A percentile compares a stretch with the other conserved stretches of the same genome.
Conservation (phyloP, 2,113 vertebrate genomes). For the human region DNA sequence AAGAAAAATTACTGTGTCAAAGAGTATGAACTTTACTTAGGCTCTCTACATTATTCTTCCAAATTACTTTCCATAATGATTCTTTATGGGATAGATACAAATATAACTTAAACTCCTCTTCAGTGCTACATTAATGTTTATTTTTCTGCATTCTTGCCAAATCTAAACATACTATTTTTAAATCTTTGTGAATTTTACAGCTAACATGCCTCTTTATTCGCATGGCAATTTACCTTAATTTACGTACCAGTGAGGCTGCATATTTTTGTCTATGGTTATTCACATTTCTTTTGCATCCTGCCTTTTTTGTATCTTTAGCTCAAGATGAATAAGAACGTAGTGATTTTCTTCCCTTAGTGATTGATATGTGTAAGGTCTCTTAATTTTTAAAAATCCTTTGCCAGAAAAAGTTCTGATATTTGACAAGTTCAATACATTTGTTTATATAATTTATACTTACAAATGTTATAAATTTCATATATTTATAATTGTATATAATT, state of each 20-base stretch:
- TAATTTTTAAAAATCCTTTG: slow-evolving; percentile 34
- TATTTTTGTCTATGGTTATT: slow-evolving; percentile 51
- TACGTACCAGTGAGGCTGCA: slow-evolving; percentile 50
- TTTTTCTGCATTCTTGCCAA: slow-evolving; percentile 65
- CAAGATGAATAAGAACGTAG: not conserved
- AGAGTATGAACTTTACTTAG: slow-evolving; percentile 62
- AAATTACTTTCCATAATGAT: slow-evolving; percentile 59
- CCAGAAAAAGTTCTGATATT: slow-evolving; percentile 18
- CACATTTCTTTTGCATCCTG: slow-evolving; percentile 19
- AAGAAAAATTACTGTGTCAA: slow-evolving; percentile 74
- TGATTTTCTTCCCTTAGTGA: slow-evolving; percentile 25
- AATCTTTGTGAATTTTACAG: slow-evolving; percentile 58
- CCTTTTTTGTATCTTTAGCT: not conserved
- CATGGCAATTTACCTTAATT: slow-evolving; percentile 57
- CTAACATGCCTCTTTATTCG: slow-evolving; percentile 22
- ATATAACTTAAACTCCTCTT: slow-evolving; percentile 48
- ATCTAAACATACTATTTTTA: slow-evolving; percentile 27
- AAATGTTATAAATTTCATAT: not conserved
- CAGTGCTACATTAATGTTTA: slow-evolving; percentile 32
- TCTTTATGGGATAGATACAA: not conserved
- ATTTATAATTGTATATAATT: not conserved
- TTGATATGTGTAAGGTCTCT: not conserved
- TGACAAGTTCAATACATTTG: not conserved
- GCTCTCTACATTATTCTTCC: slow-evolving; percentile 51
- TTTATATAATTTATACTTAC: not conserved